These are phyloP conservation scores for Percina caprodes DNA, from an alignment of 2,113 vertebrate genomes.

Conservation along the genomic window DNA sequence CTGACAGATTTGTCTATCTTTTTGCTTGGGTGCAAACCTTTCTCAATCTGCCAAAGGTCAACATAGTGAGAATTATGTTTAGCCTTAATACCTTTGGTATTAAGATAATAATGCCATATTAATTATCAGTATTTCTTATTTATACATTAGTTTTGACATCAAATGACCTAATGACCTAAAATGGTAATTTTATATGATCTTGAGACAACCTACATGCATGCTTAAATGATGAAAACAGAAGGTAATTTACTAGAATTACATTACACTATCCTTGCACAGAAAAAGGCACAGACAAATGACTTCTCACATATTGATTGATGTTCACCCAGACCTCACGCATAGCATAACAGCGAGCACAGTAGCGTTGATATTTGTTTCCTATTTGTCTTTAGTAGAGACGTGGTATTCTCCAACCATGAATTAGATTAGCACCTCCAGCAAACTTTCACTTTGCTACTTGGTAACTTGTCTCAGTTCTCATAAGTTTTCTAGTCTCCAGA, in stretches of 20 bases:
- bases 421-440: constrained; percentile 82
- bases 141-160: constrained; percentile 3
- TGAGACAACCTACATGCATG: constrained; percentile 16
- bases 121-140: constrained; percentile 12
- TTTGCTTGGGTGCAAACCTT: not conserved
- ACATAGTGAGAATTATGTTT: not conserved
- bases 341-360: constrained; percentile 54
- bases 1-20: not conserved
- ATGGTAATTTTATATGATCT: constrained; percentile 4
- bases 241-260: constrained; percentile 33
- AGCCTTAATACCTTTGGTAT: not conserved
- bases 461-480: constrained; percentile 80
- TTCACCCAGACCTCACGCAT: constrained; percentile 48
- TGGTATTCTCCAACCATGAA: constrained; percentile 70
- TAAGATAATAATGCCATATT: constrained; percentile 4
- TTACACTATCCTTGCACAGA: constrained; percentile 35
- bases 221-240: constrained; percentile 26
- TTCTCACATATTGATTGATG: constrained; percentile 72
- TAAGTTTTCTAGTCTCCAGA: constrained; percentile 77
- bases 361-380: constrained; percentile 61
- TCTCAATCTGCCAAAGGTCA: constrained; percentile 16
- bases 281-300: constrained; percentile 70
- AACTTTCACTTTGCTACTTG: constrained; percentile 78
- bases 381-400: constrained; percentile 73
- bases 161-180: not conserved